Percentiles rank a stretch among this genome's conserved stretches.
phyloP scores from a whole-genome alignment of 2,113 vertebrate species.

The Bungarus multicinctus region DNA sequence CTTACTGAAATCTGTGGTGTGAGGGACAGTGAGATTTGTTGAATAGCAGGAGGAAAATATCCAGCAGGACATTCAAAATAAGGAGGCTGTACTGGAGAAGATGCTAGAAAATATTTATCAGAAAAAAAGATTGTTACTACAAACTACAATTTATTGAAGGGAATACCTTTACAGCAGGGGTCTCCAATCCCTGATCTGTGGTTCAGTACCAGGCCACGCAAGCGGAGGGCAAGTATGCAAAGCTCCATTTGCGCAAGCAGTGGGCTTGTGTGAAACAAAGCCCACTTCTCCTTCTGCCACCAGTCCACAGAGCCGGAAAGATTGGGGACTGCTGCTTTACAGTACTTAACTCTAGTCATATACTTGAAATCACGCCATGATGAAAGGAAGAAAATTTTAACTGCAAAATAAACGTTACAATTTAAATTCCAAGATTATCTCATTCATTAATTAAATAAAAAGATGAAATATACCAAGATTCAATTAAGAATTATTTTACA shows the following conservation, averaged over 20 bases:
- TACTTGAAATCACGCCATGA: not conserved
- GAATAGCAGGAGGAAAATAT: slow-evolving; percentile 71
- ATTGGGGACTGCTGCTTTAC: not conserved
- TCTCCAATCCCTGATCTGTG: not conserved
- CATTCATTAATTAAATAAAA: not conserved
- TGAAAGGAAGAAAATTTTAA: not conserved
- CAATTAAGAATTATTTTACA: not conserved
- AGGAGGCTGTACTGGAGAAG: slow-evolving; percentile 71
- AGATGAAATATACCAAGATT: not conserved
- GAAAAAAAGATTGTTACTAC: not conserved
- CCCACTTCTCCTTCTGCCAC: not conserved
- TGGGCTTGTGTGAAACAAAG: not conserved
- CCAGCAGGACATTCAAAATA: slow-evolving; percentile 74
- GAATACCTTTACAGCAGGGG: not conserved
- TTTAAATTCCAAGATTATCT: not conserved
- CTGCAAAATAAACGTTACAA: not conserved
- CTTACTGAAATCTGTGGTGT: slow-evolving; percentile 75
- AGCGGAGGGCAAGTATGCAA: not conserved
- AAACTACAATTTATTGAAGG: not conserved
- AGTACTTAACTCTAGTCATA: not conserved
- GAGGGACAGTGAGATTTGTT: slow-evolving; percentile 68
- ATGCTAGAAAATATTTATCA: slow-evolving; percentile 50
- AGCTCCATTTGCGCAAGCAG: not conserved
- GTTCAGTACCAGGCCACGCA: not conserved
- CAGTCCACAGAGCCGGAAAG: not conserved